Percentiles rank a stretch among this genome's conserved stretches.
Conservation (phyloP, 2,888 invertebrate genomes). For the Luperina nickerlii region DNA sequence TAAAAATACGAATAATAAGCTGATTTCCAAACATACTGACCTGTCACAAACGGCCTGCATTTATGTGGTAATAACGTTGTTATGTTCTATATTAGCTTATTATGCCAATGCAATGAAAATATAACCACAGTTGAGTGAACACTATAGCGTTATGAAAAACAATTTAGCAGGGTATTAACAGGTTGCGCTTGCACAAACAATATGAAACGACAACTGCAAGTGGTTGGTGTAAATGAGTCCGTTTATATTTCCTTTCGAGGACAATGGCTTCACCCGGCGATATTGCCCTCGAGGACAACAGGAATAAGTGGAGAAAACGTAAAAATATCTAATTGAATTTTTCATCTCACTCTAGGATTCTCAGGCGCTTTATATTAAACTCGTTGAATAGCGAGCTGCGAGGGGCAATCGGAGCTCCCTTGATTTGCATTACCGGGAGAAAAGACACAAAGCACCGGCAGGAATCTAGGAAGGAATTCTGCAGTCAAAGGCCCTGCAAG, state of each 20-base stretch:
- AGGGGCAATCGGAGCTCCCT: constrained; percentile 78
- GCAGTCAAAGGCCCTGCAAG: constrained; percentile 72
- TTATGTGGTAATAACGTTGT: background rate
- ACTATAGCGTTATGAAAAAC: constrained; percentile 52
- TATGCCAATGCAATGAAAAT: constrained; percentile 40
- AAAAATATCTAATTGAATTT: constrained; percentile 85
- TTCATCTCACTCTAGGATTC: constrained; percentile 79
- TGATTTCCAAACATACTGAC: background rate
- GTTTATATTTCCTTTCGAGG: constrained; percentile 74
- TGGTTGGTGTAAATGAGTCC: constrained; percentile 77
- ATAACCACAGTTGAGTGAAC: constrained; percentile 26
- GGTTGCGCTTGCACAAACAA: constrained; percentile 73
- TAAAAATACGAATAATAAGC: background rate
- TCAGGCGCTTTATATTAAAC: constrained; percentile 82
- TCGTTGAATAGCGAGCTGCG: constrained; percentile 76
- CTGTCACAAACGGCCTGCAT: background rate
- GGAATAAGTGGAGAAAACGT: constrained; percentile 73
- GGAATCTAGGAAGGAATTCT: constrained; percentile 73
- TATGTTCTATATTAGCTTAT: constrained; percentile 15
- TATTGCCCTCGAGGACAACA: constrained; percentile 76
- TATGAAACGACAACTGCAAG: constrained; percentile 77
- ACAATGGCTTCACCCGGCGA: constrained; percentile 72
- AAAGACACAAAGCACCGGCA: constrained; percentile 76
- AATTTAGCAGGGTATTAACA: constrained; percentile 62
- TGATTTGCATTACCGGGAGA: constrained; percentile 81